Conservation (phyloP, 1,140 invertebrate genomes). For the Brachionus koreanus region DNA sequence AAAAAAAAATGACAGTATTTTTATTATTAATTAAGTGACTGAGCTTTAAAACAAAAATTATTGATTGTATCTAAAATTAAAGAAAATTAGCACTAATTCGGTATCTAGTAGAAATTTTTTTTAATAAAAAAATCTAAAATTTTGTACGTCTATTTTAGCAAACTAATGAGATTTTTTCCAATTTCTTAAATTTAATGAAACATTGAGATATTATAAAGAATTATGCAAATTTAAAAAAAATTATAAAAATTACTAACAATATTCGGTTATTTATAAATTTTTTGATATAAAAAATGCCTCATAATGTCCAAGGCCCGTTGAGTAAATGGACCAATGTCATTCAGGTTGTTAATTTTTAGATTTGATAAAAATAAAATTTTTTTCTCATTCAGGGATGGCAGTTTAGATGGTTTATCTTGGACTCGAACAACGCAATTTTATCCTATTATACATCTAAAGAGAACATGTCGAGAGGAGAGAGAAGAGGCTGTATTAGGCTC, state of each 20-base stretch:
- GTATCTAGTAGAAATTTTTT: too few relatives aligned
- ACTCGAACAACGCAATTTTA: conserved; percentile 85
- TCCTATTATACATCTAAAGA: conserved; percentile 98
- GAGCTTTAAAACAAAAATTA: too few relatives aligned
- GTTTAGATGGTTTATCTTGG: conserved; percentile 96
- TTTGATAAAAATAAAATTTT: not conserved
- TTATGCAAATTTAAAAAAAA: conserved; percentile 1
- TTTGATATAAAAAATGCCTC: not conserved
- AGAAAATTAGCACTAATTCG: too few relatives aligned
- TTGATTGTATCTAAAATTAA: too few relatives aligned
- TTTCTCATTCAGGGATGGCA: conserved; percentile 86
- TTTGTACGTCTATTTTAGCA: not conserved
- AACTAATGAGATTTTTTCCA: not conserved
- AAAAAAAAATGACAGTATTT: too few relatives aligned
- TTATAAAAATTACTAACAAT: not conserved
- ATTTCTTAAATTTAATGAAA: not conserved
- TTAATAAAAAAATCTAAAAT: not conserved
- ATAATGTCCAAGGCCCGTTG: conserved; percentile 81
- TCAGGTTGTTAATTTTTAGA: conserved; percentile 48
- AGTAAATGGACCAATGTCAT: conserved; percentile 99
- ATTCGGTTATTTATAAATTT: not conserved
- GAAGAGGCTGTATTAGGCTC: conserved; percentile 80
- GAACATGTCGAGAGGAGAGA: conserved; percentile 93
- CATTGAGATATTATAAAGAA: not conserved
- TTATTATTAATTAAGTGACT: too few relatives aligned